Evolutionary conservation across 1,140 invertebrate species (phyloP), one percentile per base, ranked within the genome.

Genomic region (Sinonovacula constricta): DNA sequence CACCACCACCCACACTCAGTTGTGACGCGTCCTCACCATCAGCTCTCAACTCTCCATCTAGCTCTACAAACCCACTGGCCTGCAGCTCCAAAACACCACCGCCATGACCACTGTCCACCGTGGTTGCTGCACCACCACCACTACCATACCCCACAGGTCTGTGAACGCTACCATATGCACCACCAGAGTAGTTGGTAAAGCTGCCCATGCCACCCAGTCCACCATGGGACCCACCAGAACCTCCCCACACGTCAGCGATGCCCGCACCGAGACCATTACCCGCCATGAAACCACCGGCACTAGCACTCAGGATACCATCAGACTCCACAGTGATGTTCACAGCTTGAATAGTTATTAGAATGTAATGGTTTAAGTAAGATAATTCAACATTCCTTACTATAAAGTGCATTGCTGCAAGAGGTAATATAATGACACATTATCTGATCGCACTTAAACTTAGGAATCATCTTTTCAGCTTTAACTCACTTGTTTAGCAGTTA

Each of bases 291-390:
- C 86, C 86, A 18, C 83, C 76, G 7, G 78, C 76, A 30, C 22
- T 79, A 24, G 84, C 77, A 69, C 82, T 75, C 12, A 88, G 76
- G 4, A 85, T 15, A 12, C 85, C 86, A 31, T 86, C 85, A 14
- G 83, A 79, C 54, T 88, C 86, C 39, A 88, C 57, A 12, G 83
- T 86, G 30, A 88, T 83, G 72, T 86, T 86, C 14, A 84, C 78
- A 69, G 85, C 86, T 88, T 59, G 5, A 82, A 82, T 30, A 51
- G 22, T 33, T 31, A n/a, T 70, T 54, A 67, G 22, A 31, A 39
- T 18, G 14, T 56, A n/a, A 33, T 56, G 10, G 54, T 2, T 54
- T n/a, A n/a, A n/a, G n/a, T n/a, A n/a, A n/a, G n/a, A n/a, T n/a
- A n/a, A n/a, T n/a, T n/a, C n/a, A n/a, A n/a, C n/a, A n/a, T n/a